These are phyloP conservation scores for Irena cyanogastra DNA, from an alignment of 2,113 vertebrate species.

Conservation along the genomic window DNA sequence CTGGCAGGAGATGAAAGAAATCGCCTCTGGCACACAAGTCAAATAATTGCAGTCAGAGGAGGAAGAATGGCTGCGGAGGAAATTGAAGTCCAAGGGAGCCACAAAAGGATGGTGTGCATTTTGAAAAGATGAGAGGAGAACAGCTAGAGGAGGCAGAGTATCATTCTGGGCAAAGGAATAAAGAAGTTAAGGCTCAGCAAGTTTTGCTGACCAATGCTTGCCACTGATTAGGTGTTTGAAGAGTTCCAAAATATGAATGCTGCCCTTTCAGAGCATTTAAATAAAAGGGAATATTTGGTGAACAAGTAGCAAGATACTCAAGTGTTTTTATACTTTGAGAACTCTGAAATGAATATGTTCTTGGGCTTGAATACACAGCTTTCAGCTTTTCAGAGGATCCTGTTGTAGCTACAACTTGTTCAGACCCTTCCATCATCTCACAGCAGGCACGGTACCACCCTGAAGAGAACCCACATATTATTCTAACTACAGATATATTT, in stretches of 20 bases:
- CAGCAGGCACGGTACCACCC: not conserved
- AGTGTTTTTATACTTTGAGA: not conserved
- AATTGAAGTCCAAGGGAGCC: not conserved
- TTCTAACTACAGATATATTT: not conserved
- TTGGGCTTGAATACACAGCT: not conserved
- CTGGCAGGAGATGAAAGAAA: conserved; percentile 30
- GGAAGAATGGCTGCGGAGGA: not conserved
- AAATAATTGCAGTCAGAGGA: conserved; percentile 17
- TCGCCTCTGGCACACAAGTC: conserved; percentile 9
- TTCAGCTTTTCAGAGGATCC: not conserved
- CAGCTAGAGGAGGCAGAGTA: not conserved
- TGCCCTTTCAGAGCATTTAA: not conserved
- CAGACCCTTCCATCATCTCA: not conserved
- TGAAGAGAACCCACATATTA: not conserved
- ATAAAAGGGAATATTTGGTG: not conserved
- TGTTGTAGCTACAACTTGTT: not conserved
- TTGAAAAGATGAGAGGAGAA: not conserved
- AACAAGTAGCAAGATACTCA: not conserved
- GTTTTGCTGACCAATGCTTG: not conserved
- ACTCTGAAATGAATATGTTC: rapidly evolving
- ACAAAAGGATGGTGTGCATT: not conserved
- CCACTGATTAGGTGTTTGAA: not conserved
- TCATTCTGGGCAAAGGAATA: not conserved
- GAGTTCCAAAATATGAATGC: not conserved
- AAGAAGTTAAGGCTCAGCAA: not conserved